Conservation (phyloP, 2,888 invertebrate genomes). For the Leucozona laternaria region DNA sequence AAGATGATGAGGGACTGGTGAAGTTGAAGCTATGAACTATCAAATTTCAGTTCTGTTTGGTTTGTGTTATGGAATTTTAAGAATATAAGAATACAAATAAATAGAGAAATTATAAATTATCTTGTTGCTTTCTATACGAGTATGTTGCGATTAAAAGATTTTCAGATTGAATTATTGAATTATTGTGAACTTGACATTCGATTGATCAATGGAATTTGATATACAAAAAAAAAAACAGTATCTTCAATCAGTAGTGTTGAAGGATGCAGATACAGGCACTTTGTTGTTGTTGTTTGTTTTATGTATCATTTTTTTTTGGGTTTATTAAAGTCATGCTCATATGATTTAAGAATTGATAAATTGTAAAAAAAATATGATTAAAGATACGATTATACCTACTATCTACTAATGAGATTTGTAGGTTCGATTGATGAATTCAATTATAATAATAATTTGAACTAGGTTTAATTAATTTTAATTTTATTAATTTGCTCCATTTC, state of each 20-base stretch:
- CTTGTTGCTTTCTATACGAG: not conserved
- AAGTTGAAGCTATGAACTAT: slow-evolving; percentile 27
- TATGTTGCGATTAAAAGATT: not conserved
- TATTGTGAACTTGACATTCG: slow-evolving; percentile 7
- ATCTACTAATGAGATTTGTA: no score
- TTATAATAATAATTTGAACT: no score
- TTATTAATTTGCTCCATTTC: no score
- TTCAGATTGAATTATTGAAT: not conserved
- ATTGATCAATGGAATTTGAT: slow-evolving; percentile 4
- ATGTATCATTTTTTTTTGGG: no score
- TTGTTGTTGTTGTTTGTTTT: no score
- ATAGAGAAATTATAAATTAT: not conserved
- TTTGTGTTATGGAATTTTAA: slow-evolving; percentile 52
- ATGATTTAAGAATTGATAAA: no score
- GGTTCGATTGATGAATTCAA: no score
- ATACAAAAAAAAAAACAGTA: not conserved
- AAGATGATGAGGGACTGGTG: slow-evolving; percentile 18
- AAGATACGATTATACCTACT: no score
- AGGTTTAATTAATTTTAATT: no score
- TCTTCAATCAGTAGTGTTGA: not conserved
- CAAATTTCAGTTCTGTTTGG: slow-evolving; percentile 63
- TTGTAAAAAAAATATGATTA: no score
- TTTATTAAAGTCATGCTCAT: no score
- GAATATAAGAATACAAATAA: slow-evolving; percentile 30
- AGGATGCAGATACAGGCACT: no score